Evolutionary conservation across 2,797 vertebrate species (phyloP), one percentile per base, ranked within the genome.

Genomic region (Sebastes elongatus): DNA sequence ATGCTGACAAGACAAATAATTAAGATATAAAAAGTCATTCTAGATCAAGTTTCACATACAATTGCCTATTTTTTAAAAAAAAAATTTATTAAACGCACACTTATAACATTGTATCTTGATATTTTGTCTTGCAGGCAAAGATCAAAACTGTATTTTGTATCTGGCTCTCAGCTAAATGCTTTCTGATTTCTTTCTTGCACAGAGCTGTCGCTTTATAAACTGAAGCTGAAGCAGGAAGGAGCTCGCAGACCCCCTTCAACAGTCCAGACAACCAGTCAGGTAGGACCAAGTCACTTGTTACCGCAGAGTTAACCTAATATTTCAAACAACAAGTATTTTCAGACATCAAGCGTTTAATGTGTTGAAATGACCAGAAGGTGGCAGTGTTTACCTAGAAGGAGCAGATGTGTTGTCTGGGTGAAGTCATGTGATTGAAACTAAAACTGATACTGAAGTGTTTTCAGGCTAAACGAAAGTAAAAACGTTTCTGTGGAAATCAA

Each of bases 151-250:
- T 64, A n/a, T 56, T 74, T 30, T 22, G 20, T 8, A 27, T 52
- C 8, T 74, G 22, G 1, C 8, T 56, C 6, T 68, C 18, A 74
- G 46, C 22, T 52, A 20, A 76, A 10, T 49, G 6, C 57, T 46
- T 68, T 69, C 42, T 76, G 28, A 27, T 46, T 80, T 56, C 68
- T 38, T 5, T 80, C n/a, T 33, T 69, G 4, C 86, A 65, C 92
- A 99, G 98, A 97, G 77, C 83, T 96, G 30, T 96, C 96, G 0
- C 92, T 97, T 35, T 96, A 96, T 86, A 97, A 96, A 84, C 85
- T 94, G 32, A 97, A 96, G 71, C 88, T 95, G 90, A 96, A 96
- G 84, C 87, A 96, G 89, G 94, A 98, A 96, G 97, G 94, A 71
- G 83, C 86, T 76, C 97, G 97, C 92, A 96, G 95, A 80, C 86